phyloP scores from a whole-genome alignment of 2,797 vertebrate genomes.

The Pipistrellus pygmaeus region DNA sequence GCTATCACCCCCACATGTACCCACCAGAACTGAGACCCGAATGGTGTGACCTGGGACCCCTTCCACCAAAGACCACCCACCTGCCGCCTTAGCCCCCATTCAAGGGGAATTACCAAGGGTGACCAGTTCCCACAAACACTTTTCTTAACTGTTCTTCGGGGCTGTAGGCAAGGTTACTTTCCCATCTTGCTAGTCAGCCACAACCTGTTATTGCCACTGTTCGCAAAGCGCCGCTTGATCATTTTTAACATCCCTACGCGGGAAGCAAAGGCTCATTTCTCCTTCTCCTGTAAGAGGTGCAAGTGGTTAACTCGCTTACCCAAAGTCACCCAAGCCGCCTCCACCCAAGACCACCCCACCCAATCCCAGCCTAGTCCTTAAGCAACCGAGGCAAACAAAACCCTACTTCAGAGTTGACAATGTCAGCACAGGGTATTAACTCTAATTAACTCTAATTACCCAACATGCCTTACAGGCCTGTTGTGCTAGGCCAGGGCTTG shows the following conservation, averaged over 20 bases:
- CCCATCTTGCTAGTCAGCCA: background rate
- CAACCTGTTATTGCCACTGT: background rate
- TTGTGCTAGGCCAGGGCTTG: background rate
- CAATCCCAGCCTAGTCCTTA: background rate
- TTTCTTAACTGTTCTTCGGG: background rate
- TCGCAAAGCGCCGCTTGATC: conserved; percentile 24
- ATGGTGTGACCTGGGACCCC: rapidly evolving
- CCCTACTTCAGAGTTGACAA: background rate
- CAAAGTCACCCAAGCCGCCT: background rate
- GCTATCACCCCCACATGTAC: background rate
- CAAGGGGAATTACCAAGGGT: background rate
- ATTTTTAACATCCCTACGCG: rapidly evolving
- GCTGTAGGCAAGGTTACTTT: background rate
- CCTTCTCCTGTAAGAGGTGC: background rate
- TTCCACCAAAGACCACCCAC: background rate
- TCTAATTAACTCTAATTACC: background rate
- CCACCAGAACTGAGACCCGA: background rate
- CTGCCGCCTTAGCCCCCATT: background rate
- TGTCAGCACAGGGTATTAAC: background rate
- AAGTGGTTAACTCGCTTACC: background rate
- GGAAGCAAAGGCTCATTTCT: background rate
- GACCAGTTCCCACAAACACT: background rate
- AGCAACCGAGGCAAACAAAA: background rate
- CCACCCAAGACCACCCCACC: background rate
- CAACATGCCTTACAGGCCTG: rapidly evolving